Evolutionary conservation across 1,140 invertebrate species (phyloP), one percentile per base, ranked within the genome.

Genomic region (Formica exsecta): DNA sequence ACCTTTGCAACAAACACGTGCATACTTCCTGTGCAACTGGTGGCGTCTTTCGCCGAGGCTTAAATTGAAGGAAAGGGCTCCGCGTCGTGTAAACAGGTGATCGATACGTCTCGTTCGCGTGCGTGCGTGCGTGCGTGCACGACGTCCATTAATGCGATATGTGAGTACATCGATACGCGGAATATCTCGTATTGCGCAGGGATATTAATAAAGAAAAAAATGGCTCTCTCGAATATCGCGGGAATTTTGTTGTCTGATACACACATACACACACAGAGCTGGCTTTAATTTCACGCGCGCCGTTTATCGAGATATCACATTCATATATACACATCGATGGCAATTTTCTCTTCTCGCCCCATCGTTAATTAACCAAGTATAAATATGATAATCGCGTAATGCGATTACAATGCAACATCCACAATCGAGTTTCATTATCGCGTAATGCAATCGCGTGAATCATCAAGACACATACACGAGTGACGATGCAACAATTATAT

Each of bases 1-100:
- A 41, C 51, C 77, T 80, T 59, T 70, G 9, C 48, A 19, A 19
- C 48, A 51, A 29, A 16, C 57, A 44, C 74, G 74, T 76, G 57
- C 32, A 70, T 25, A 25, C 29, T 70, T 80, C 77, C 64, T 80
- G 77, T 70, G 77, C 77, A 80, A 80, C 77, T 80, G 77, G 77
- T 80, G 77, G 77, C 41, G 64, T 80, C 76, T 80, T 80, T 80
- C 64, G 44, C 41, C 19, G 19, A 22, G 54, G 54, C 54, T 75
- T 25, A 22, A 61, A 75, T 51, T 44, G 65, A 80, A 80, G 48
- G 64, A 41, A 80, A 70, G 36, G 77, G 54, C 4, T 32, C 75
- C 74, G 16, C 41, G 41, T 32, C 13, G 44, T 51, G 48, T 32
- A 80, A 68, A 80, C 77, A 80, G 77, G 65, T 80, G 65, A 80